Base-by-base conservation (phyloP, 2,797 vertebrate genomes). In the Hydrophis major region DNA sequence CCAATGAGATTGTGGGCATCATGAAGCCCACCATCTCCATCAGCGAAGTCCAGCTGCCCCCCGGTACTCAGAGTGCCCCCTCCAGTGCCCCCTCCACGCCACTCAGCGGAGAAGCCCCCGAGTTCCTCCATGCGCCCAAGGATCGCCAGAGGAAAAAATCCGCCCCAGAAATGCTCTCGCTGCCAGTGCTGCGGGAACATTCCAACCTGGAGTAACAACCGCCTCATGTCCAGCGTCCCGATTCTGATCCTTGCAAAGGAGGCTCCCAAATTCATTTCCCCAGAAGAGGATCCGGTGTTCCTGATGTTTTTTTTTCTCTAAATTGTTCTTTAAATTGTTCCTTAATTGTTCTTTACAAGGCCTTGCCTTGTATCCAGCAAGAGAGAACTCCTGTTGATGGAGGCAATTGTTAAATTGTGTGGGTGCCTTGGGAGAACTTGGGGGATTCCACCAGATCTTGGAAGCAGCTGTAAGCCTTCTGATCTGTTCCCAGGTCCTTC, bases 1-100 rank as follows among this genome's bases (percentile, higher is more conserved):
- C 98, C 96, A 99, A 98, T 91, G 97, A 98, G 95, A 98, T 98
- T 95, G 97, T 98, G 2, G 98, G 98, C 61, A 89, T 93, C 86
- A 95, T 97, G 91, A 92, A 95, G 6, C 97, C 97, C 74, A 86
- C 96, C 94, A 97, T 98, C 92, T 96, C 97, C 2, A 95, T 97
- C 93, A 96, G 96, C 10, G 93, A 96, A n/a, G 96, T 95, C 91
- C 93, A 92, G 87, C 95, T 96, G 74, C 95, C 94, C 89, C 59
- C 93, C 0, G 92, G 91, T 92, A 95, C 97, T 0, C 97, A 95
- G 95, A 97, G 97, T 0, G 96, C 96, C 89, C 95, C 97, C 0
- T 92, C 97, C 95, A 97, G 97, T 1, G 94, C 96, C 6, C 97
- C 97, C 5, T 97, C 97, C 93, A 97, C 97, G 0, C 97, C 97